Evolutionary conservation across 2,113 vertebrate genomes (phyloP).

Genomic region (Camelus dromedarius): DNA sequence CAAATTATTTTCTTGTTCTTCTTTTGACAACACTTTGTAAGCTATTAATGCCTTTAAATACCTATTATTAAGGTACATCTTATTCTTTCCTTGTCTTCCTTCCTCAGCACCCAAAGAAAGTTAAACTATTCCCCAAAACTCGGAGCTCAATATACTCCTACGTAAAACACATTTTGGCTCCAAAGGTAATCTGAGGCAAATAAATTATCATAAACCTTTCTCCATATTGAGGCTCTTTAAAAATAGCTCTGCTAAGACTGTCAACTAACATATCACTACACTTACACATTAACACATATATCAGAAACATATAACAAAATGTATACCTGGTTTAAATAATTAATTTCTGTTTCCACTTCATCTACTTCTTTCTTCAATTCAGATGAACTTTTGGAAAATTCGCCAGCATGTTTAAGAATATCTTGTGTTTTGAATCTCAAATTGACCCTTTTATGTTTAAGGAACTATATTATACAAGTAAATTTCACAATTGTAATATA

Average conservation of each 20-base stretch:
- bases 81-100: constrained; percentile 38
- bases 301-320: constrained; percentile 47
- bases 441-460: constrained; percentile 88
- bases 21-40: not conserved
- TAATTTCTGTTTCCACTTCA: constrained; percentile 85
- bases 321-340: constrained; percentile 86
- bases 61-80: constrained; percentile 19
- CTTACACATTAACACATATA: constrained; percentile 53
- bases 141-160: constrained; percentile 19
- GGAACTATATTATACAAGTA: constrained; percentile 74
- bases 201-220: constrained; percentile 22
- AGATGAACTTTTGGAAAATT: constrained; percentile 73
- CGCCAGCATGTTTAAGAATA: constrained; percentile 79
- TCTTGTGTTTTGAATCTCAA: constrained; percentile 85
- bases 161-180: constrained; percentile 53
- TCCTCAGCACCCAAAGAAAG: not conserved
- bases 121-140: constrained; percentile 31
- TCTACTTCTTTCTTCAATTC: constrained; percentile 84
- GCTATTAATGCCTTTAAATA: constrained; percentile 50
- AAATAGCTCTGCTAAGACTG: constrained; percentile 28
- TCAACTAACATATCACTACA: not conserved
- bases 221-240: not conserved
- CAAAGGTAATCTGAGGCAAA: constrained; percentile 48
- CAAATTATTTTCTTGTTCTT: not conserved
- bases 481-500: constrained; percentile 53